Base-by-base conservation (phyloP, 2,113 vertebrate species). In the Cranoglanis bouderius region DNA sequence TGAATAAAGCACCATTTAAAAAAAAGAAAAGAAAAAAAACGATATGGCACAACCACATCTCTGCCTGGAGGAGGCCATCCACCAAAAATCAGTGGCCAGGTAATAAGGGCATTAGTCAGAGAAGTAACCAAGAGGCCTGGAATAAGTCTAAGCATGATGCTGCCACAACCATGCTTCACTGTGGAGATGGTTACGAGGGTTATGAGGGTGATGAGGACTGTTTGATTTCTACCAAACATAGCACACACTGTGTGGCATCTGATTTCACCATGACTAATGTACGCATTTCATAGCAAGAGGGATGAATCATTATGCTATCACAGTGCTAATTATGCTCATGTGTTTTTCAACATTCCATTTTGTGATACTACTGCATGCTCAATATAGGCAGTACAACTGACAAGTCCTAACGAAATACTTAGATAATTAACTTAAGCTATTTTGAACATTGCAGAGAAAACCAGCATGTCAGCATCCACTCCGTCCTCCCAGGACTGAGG, bases 401-500 rank as follows among this genome's bases (percentile, higher is more conserved):
- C 67, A 74, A 46, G 10, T 43, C 43, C 4, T 24, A 16, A n/a
- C n/a, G n/a, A 78, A 49, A 16, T 16, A 29, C 26, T 4, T 26
- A 35, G 51, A 55, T n/a, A 10, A 59, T 77, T 77, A 86, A 38
- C 32, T 26, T 29, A 14, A 2, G 1, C 3, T 65, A 0, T 8
- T 84, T 90, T 19, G 46, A 59, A 26, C 40, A 38, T 88, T 93
- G 9, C 87, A 95, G 95, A 29, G 63, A 92, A 6, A 89, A 88
- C 35, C 87, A 81, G 14, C 35, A 32, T 46, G 81, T 90, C 12
- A 74, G 43, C 32, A 90, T 92, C 46, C 67, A 75, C 26, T 88
- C 87, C 63, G 32, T 93, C 74, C 6, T 94, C 26, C 92, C 93
- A 35, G 88, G 77, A 21, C 87, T 55, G 4, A 88, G 88, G 32